A percentile compares a stretch with the other conserved stretches of the same genome.
Evolutionary conservation across 2,797 vertebrate species (phyloP).

Genomic region (Sebastes nivosus): DNA sequence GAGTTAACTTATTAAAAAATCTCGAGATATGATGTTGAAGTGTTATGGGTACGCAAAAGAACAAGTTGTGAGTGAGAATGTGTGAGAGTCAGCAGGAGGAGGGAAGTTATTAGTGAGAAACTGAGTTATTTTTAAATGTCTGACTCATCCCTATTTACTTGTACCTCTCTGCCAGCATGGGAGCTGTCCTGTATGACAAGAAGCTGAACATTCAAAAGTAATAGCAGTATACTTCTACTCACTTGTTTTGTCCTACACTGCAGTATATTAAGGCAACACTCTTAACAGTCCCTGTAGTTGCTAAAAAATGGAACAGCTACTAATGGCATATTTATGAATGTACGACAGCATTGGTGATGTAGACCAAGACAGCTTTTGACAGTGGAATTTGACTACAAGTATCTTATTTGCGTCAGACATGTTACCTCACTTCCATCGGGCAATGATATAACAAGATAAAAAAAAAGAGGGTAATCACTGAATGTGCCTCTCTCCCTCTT

Average conservation of each 20-base stretch:
- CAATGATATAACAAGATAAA: slow-evolving; percentile 18
- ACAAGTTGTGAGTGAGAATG: slow-evolving; percentile 49
- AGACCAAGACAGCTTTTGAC: slow-evolving; percentile 20
- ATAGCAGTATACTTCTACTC: background rate
- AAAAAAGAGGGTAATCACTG: background rate
- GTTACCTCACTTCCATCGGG: slow-evolving; percentile 6
- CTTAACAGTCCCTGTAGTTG: slow-evolving; percentile 3
- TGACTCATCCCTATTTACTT: slow-evolving; percentile 64
- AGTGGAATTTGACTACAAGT: slow-evolving; percentile 14
- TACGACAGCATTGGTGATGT: slow-evolving; percentile 8
- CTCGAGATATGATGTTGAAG: slow-evolving; percentile 32
- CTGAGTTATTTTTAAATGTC: slow-evolving; percentile 62
- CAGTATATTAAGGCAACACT: background rate
- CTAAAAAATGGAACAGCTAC: slow-evolving; percentile 39
- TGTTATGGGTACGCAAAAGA: slow-evolving; percentile 36
- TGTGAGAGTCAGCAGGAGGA: slow-evolving; percentile 54
- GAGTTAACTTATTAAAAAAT: slow-evolving; percentile 37
- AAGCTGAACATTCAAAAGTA: slow-evolving; percentile 37
- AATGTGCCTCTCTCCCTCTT: slow-evolving; percentile 22
- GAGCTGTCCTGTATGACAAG: slow-evolving; percentile 44
- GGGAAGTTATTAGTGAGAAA: slow-evolving; percentile 54
- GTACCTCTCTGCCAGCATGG: slow-evolving; percentile 20
- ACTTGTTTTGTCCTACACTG: slow-evolving; percentile 27
- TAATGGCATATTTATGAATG: slow-evolving; percentile 53
- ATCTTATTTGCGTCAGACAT: slow-evolving; percentile 28